A percentile compares a stretch with the other conserved stretches of the same genome.
phyloP scores from a whole-genome alignment of 2,113 vertebrate genomes.

The Enhydra lutris region DNA sequence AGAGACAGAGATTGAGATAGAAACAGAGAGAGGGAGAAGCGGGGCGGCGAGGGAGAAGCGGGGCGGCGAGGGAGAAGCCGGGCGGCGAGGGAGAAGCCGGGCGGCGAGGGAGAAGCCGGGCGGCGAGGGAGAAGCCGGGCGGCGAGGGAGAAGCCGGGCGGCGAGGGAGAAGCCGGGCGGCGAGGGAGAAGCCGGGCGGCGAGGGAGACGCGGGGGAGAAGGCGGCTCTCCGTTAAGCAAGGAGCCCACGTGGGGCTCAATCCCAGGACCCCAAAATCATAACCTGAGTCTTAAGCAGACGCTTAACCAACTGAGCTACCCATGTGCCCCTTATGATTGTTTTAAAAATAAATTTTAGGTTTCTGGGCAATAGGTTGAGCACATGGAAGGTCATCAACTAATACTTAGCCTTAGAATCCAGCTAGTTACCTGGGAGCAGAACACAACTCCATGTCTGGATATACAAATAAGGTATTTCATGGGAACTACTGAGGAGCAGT shows the following conservation, averaged over 20 bases:
- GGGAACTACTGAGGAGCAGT: not conserved
- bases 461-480: not conserved
- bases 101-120: too few relatives aligned
- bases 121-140: too few relatives aligned
- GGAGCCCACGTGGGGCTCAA: not conserved
- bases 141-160: too few relatives aligned
- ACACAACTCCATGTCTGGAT: not conserved
- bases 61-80: too few relatives aligned
- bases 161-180: too few relatives aligned
- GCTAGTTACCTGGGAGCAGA: not conserved
- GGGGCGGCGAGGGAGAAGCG: too few relatives aligned
- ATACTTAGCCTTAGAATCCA: not conserved
- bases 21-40: too few relatives aligned
- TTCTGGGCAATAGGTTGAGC: slow-evolving; percentile 15
- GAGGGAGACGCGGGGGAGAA: too few relatives aligned
- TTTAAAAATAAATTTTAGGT: slow-evolving; percentile 41
- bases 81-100: too few relatives aligned
- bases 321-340: not conserved
- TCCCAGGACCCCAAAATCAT: not conserved
- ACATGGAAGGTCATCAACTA: not conserved
- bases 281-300: not conserved
- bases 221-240: not conserved
- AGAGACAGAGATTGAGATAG: too few relatives aligned
- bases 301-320: not conserved
- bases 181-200: too few relatives aligned